phyloP scores from a whole-genome alignment of 2,888 invertebrate genomes.

The Zaprionus bogoriensis region DNA sequence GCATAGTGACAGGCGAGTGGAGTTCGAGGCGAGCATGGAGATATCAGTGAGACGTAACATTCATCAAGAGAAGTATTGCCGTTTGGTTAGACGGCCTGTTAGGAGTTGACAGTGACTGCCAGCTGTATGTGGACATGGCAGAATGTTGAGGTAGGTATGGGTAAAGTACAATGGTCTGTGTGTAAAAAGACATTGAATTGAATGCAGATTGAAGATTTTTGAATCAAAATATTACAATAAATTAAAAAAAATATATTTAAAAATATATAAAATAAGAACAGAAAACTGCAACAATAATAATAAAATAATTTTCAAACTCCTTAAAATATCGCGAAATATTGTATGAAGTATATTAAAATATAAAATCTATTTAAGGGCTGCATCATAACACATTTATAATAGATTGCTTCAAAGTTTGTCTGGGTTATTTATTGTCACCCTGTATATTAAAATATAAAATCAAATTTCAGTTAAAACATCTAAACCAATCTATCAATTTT shows the following conservation, averaged over 20 bases:
- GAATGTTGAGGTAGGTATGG: constrained; percentile 32
- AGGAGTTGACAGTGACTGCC: constrained; percentile 40
- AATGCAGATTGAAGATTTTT: too few relatives aligned
- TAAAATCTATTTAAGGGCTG: too few relatives aligned
- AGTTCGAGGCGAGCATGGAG: constrained; percentile 23
- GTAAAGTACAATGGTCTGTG: background rate
- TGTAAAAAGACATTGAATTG: too few relatives aligned
- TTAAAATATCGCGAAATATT: too few relatives aligned
- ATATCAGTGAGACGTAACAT: constrained; percentile 55
- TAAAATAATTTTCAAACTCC: background rate
- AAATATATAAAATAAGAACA: background rate
- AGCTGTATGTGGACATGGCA: constrained; percentile 11
- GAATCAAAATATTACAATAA: background rate
- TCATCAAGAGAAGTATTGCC: constrained; percentile 53
- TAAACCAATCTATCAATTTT: too few relatives aligned
- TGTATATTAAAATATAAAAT: too few relatives aligned
- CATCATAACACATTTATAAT: too few relatives aligned
- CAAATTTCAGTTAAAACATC: too few relatives aligned
- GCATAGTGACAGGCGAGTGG: background rate
- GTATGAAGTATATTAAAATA: too few relatives aligned
- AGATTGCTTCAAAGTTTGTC: too few relatives aligned
- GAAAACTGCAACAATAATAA: too few relatives aligned
- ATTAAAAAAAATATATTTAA: background rate
- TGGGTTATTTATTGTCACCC: too few relatives aligned
- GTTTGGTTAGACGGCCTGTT: constrained; percentile 30